Evolutionary conservation across 2,797 vertebrate species (phyloP).

Genomic region (Sylvia borin): DNA sequence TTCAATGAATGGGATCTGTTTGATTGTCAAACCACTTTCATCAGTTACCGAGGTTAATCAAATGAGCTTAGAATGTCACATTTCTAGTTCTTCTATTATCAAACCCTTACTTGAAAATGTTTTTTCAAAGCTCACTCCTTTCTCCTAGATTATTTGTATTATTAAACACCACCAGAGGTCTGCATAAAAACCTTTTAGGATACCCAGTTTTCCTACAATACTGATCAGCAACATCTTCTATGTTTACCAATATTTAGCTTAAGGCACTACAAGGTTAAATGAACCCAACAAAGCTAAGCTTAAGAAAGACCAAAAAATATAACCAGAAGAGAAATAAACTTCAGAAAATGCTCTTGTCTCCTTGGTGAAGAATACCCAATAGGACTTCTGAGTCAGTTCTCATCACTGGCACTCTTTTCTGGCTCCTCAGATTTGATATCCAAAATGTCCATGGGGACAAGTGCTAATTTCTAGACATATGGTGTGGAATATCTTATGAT

Average conservation of each 20-base stretch:
- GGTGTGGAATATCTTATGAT: not conserved
- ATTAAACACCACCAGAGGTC: not conserved
- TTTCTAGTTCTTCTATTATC: not conserved
- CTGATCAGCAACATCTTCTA: not conserved
- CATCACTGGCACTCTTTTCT: not conserved
- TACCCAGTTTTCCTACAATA: not conserved
- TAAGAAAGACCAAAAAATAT: not conserved
- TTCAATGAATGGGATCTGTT: not conserved
- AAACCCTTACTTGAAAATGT: not conserved
- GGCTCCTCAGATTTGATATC: not conserved
- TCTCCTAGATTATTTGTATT: not conserved
- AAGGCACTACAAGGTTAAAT: not conserved
- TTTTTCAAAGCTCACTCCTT: not conserved
- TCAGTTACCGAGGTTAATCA: not conserved
- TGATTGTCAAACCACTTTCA: not conserved
- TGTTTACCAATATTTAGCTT: not conserved
- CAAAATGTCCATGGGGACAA: not conserved
- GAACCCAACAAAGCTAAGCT: not conserved
- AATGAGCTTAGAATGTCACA: not conserved
- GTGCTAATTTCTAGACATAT: not conserved
- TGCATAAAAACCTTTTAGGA: not conserved
- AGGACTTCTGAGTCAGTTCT: not conserved
- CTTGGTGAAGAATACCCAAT: not conserved
- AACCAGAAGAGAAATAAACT: not conserved
- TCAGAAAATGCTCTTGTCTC: not conserved